Evolutionary conservation across 2,888 invertebrate genomes (phyloP), one percentile per base, ranked within the genome.

Genomic region (Platerodrilus igneus): DNA sequence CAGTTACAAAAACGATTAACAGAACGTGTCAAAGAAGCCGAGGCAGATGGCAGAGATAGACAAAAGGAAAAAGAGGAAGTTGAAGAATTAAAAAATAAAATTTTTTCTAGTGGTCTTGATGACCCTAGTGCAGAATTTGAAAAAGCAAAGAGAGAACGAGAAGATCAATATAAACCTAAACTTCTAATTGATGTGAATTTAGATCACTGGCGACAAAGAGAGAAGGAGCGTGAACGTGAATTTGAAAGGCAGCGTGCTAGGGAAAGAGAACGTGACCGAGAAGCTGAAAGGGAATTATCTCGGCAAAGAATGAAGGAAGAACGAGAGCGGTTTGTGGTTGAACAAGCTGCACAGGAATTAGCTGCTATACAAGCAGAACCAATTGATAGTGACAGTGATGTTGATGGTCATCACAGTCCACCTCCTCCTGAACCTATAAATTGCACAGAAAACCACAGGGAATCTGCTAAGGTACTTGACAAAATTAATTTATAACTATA

Each of bases 1-100:
- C 92, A 93, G 66, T 72, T 99, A 51, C 86, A 88, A 64, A 80
- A 90, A 45, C 78, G 96, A n/a, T 74, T 95, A 38, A 86, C 87
- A 19, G 93, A 93, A 62, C 77, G 96, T 50, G 91, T 95, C 50
- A 83, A 90, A 51, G 99, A 99, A 70, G 88, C 93, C 3, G 93
- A 94, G 66, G 75, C 79, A 4, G 99, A 99, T 69, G 84, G 81
- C 28, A 80, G 89, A 56, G 97, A 99, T 71, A 75, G 95, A 9
- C 81, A 83, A 58, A 85, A 83, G 57, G 97, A 99, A 68, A 83
- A 81, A 58, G 85, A 84, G 56, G 93, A 95, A 71, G 75, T 95
- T 47, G 86, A 85, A 51, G 87, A 90, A 64, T 75, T 97, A 37
- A 80, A 82, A 57, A 76, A 77, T 45, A 82, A 85, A 63, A 79